These are phyloP conservation scores for Leucopsar rothschildi DNA, from an alignment of 2,113 vertebrate species.

Conservation along the genomic window DNA sequence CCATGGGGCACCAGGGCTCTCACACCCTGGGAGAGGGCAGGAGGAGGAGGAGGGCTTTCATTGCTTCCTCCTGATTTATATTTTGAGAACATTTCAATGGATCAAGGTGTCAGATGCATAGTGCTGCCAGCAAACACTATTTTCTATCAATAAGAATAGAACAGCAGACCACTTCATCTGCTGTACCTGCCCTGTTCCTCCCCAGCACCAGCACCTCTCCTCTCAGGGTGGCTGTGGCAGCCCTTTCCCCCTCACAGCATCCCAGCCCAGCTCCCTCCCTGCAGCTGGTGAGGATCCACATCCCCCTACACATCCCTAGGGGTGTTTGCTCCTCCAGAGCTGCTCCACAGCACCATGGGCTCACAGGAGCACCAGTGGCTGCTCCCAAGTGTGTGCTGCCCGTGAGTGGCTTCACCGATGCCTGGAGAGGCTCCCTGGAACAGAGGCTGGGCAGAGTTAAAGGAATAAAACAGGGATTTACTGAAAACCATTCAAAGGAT, in stretches of 20 bases:
- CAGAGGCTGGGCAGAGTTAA: too few relatives aligned
- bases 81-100: neutral
- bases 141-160: neutral
- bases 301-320: too few relatives aligned
- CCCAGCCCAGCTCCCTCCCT: neutral
- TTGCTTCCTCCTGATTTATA: neutral
- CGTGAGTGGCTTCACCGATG: neutral
- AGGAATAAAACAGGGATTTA: neutral
- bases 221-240: neutral
- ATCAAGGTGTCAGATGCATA: neutral
- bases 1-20: fast-evolving
- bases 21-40: neutral
- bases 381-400: neutral
- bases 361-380: neutral
- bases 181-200: neutral
- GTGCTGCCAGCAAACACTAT: neutral
- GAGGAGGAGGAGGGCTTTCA: neutral
- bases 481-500: too few relatives aligned
- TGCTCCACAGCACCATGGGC: fast-evolving
- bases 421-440: neutral
- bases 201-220: too few relatives aligned
- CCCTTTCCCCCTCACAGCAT: neutral
- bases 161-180: neutral
- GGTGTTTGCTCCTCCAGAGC: neutral
- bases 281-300: neutral